Percentiles rank a stretch among this genome's conserved stretches.
phyloP scores from a whole-genome alignment of 2,888 invertebrate species.

The Tethea ocularis region DNA sequence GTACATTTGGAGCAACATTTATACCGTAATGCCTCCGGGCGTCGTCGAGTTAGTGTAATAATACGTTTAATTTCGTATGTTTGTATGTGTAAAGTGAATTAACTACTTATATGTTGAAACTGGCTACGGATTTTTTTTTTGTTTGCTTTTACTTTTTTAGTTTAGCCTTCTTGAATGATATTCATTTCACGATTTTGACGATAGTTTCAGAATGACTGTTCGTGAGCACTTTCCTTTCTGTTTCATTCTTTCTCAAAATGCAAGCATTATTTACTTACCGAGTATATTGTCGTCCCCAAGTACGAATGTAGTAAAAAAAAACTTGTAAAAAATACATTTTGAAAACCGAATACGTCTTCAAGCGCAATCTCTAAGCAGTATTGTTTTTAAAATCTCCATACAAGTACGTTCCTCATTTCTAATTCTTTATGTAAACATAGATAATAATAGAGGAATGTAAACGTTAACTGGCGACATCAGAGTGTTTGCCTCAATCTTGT shows the following conservation, averaged over 20 bases:
- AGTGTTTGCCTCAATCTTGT: conserved; percentile 62
- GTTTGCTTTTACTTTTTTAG: not conserved
- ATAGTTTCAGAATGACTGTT: not conserved
- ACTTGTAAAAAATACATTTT: too few species aligned
- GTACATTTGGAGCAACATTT: conserved; percentile 57
- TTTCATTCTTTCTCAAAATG: too few species aligned
- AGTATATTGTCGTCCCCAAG: too few species aligned
- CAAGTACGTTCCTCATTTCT: conserved; percentile 16
- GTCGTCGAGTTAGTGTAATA: conserved; percentile 38
- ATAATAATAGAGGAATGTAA: conserved; percentile 49
- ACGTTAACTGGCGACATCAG: conserved; percentile 39
- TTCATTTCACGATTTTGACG: not conserved
- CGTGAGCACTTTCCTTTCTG: too few species aligned
- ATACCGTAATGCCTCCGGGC: conserved; percentile 71
- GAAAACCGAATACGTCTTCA: not conserved
- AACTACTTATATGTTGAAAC: conserved; percentile 1
- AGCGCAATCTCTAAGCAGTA: not conserved
- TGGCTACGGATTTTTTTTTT: not conserved
- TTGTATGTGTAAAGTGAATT: conserved; percentile 31
- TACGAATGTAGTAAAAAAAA: too few species aligned
- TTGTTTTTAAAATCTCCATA: conserved; percentile 5
- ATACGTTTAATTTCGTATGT: conserved; percentile 42
- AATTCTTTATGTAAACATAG: conserved; percentile 8
- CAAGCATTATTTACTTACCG: too few species aligned
- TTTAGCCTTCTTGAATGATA: not conserved